Base-by-base conservation (phyloP, 2,113 vertebrate species). In the Phasianus colchicus region DNA sequence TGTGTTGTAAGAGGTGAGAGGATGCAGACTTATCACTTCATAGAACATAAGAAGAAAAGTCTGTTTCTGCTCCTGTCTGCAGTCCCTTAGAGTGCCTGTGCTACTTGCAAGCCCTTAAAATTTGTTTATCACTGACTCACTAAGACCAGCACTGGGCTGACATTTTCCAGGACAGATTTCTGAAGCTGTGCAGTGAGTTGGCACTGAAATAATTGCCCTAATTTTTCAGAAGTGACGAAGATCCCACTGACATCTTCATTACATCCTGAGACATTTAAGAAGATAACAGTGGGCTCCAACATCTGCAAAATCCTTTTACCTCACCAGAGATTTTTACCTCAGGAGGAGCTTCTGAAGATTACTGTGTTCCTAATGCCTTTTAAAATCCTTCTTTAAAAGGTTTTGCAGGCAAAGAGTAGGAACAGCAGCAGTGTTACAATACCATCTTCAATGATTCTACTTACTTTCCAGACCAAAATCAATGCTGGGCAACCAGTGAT, bases 161-260 rank as follows among this genome's bases (percentile, higher is more conserved):
- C 80, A 78, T 85, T 94, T 92, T 85, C 79, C 75, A 92, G 92
- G 83, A 67, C 67, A 82, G 89, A 40, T 55, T 75, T 90, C 80
- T 71, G 67, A 76, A 92, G 83, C 83, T 50, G 21, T 82, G 89
- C 75, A 67, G 32, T 88, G 90, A 90, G 87, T 73, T 88, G 79
- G 70, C 75, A 78, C 65, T 57, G 92, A 77, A 95, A 78, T 82
- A 90, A 95, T 92, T 94, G 90, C 66, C 75, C 83, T 92, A 52
- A 83, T 83, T 90, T 85, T 88, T 86, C 87, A 79, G 61, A 66
- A 78, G 80, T 83, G 81, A 92, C 3, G 4, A 57, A 76, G 76
- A 86, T 88, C 38, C 84, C 67, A 40, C 63, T 90, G 92, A 90
- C 80, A 85, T 71, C 90, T 88, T 92, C 84, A 47, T 90, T 88